Evolutionary conservation across 2,888 invertebrate species (phyloP).

Genomic region (Drosophila conformis): DNA sequence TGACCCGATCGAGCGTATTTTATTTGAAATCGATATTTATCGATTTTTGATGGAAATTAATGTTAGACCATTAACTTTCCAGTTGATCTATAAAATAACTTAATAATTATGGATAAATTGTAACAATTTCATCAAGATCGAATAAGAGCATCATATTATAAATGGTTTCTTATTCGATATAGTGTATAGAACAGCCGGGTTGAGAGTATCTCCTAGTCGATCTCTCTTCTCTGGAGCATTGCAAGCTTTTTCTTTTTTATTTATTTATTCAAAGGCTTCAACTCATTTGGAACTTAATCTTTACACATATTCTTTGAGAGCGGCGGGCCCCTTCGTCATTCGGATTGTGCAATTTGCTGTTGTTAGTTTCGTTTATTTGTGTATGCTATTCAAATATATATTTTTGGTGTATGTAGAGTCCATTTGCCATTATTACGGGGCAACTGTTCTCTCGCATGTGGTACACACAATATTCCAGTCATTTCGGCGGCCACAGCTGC

Average conservation of each 20-base stretch:
- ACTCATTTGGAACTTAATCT: neutral
- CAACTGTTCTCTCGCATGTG: slow-evolving; percentile 36
- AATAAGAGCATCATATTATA: neutral
- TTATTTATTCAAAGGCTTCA: neutral
- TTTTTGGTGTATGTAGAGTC: slow-evolving; percentile 6
- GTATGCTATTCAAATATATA: slow-evolving; percentile 4
- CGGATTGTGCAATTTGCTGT: neutral
- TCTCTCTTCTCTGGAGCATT: neutral
- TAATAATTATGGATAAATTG: neutral
- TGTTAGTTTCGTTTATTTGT: neutral
- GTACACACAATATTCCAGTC: slow-evolving; percentile 22
- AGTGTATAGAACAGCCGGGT: neutral
- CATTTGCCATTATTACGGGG: slow-evolving; percentile 31
- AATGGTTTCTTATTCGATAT: neutral
- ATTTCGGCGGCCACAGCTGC: slow-evolving; percentile 27
- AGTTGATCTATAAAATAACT: neutral
- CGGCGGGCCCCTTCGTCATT: neutral
- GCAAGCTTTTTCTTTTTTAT: neutral
- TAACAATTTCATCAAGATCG: neutral
- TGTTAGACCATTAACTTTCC: no score
- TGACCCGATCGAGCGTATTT: neutral
- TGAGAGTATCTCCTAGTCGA: neutral
- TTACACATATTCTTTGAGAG: neutral
- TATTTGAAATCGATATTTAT: neutral
- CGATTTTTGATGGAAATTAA: neutral